Evolutionary conservation across 1,140 invertebrate genomes (phyloP).

Genomic region (Contarinia nasturtii): DNA sequence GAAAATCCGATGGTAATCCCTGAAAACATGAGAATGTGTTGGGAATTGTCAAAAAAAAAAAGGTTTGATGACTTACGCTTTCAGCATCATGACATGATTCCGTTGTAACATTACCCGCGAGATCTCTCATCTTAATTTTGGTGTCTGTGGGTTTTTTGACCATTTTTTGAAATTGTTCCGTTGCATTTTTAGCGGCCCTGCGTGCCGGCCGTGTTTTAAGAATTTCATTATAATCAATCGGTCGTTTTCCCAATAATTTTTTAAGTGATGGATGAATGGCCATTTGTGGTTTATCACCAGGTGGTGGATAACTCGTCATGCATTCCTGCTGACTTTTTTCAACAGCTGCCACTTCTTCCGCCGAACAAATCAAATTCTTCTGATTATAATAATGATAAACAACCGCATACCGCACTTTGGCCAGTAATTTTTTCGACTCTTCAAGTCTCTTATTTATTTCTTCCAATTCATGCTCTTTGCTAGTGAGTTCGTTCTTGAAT

Average conservation of each 20-base stretch:
- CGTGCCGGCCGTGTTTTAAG: slow-evolving; percentile 23
- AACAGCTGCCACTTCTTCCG: slow-evolving; percentile 24
- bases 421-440: slow-evolving; percentile 39
- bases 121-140: neutral
- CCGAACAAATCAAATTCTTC: slow-evolving; percentile 31
- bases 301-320: neutral
- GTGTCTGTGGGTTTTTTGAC: slow-evolving; percentile 13
- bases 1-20: no score
- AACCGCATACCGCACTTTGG: slow-evolving; percentile 47
- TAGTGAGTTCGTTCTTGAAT: slow-evolving; percentile 31
- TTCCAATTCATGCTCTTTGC: slow-evolving; percentile 29
- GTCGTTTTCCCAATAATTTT: slow-evolving; percentile 37
- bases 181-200: slow-evolving; percentile 25
- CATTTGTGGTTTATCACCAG: slow-evolving; percentile 25
- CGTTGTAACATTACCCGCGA: slow-evolving; percentile 8
- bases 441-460: slow-evolving; percentile 37
- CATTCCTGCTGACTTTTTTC: slow-evolving; percentile 1
- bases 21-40: no score
- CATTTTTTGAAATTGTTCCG: slow-evolving; percentile 16
- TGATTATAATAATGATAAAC: slow-evolving; percentile 47
- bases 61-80: no score
- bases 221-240: slow-evolving; percentile 24
- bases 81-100: no score
- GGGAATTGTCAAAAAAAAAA: no score
- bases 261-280: slow-evolving; percentile 54